These are phyloP conservation scores for Casuarius casuarius DNA, from an alignment of 2,113 vertebrate species.

Conservation along the genomic window DNA sequence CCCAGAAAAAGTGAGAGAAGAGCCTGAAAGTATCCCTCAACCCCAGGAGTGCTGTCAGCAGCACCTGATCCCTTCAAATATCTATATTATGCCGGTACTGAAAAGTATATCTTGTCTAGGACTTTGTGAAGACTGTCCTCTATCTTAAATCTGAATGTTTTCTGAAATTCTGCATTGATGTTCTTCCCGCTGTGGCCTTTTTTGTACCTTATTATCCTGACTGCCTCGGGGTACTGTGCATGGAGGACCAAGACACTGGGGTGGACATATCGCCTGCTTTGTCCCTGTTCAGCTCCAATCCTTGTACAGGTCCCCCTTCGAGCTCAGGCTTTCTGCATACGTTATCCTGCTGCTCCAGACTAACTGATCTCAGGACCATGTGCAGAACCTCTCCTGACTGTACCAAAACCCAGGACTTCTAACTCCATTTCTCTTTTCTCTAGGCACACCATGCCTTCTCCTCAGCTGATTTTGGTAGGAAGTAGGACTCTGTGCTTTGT, in stretches of 20 bases:
- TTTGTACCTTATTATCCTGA: neutral
- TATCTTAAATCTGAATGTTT: neutral
- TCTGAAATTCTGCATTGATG: fast-evolving
- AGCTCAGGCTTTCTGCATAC: neutral
- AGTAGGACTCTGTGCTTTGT: neutral
- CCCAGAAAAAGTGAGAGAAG: neutral
- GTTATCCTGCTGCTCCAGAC: neutral
- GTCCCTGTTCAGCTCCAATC: neutral
- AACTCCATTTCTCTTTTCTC: neutral
- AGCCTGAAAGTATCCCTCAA: neutral
- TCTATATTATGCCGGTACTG: fast-evolving
- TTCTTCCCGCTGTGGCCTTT: neutral
- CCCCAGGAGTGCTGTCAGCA: neutral
- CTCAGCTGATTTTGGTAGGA: neutral
- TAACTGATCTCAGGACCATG: neutral
- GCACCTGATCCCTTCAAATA: neutral
- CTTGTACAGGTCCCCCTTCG: neutral
- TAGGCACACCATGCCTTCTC: no score
- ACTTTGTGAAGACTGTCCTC: neutral
- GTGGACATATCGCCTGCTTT: neutral
- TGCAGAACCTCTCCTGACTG: neutral
- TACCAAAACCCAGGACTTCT: fast-evolving
- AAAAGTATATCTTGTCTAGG: neutral
- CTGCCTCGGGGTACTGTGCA: neutral
- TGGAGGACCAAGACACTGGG: neutral